Base-by-base conservation (phyloP, 2,888 invertebrate genomes). In the Atethmia centrago region DNA sequence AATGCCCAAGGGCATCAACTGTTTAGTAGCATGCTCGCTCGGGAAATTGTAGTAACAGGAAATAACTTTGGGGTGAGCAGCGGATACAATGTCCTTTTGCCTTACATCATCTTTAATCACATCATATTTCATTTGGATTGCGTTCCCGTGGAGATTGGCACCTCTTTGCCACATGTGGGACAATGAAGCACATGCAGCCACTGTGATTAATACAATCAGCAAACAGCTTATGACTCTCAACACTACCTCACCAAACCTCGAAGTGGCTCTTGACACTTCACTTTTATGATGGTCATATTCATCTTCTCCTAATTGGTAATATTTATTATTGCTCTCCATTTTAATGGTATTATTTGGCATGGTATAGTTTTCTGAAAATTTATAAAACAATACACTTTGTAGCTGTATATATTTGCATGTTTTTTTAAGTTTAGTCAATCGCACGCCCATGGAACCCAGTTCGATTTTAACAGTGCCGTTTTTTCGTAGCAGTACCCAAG, bases 21-120 rank as follows among this genome's bases (percentile, higher is more conserved):
- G 90, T n/a, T 73, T 68, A 16, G 71, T 8, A 19, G 28, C 76
- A 78, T 92, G 90, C 70, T 88, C 87, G 71, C 82, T 87, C 8
- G 97, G 97, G 77, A 97, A 95, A 82, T 97, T 97, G 92, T 98
- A 98, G 93, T 98, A 98, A 89, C 98, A 98, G 19, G 98, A 92
- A 12, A 95, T 88, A n/a, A 95, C 92, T 71, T 85, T 90, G 4
- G 68, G 55, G 31, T 40, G 8, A 10, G 28, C 40, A 14, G 51
- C 14, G 7, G 42, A 21, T n/a, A 25, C 0, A 19, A 3, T 28
- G 5, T 42, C 7, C 8, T 47, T 56, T 47, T 66, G n/a, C 19
- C 25, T 40, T 19, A 62, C n/a, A 28, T 58, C 14, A 42, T 55
- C 36, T 36, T 36, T 31, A 28, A 72, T 25, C 8, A 31, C 45